Percentiles rank a stretch among this genome's conserved stretches.
These are phyloP conservation scores for Oreohelix idahoensis DNA, from an alignment of 1,140 invertebrate species.

Conservation along the genomic window DNA sequence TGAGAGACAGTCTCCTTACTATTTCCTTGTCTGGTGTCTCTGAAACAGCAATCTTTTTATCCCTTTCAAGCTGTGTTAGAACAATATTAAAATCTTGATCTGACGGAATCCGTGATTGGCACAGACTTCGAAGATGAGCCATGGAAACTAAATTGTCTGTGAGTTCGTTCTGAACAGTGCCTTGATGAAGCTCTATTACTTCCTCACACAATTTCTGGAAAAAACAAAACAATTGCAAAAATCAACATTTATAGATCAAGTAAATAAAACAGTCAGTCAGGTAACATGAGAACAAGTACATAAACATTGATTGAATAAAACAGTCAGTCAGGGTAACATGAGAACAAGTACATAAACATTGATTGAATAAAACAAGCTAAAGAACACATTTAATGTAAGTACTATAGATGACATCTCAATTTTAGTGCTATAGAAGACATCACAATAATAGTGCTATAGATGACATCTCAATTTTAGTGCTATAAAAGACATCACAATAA, in stretches of 20 bases:
- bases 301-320: too few relatives aligned
- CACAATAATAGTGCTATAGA: too few relatives aligned
- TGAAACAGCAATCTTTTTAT: background rate
- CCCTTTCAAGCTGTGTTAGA: constrained; percentile 8
- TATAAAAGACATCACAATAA: too few relatives aligned
- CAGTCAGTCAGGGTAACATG: too few relatives aligned
- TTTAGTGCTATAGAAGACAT: too few relatives aligned
- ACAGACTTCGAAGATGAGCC: background rate
- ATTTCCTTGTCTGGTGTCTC: constrained; percentile 19
- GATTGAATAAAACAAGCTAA: too few relatives aligned
- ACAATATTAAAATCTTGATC: constrained; percentile 27
- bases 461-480: too few relatives aligned
- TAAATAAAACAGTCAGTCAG: too few relatives aligned
- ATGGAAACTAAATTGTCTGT: background rate
- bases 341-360: too few relatives aligned
- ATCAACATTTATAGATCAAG: background rate
- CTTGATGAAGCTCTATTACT: background rate
- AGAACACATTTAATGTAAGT: too few relatives aligned
- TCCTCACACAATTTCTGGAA: background rate
- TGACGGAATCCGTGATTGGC: background rate
- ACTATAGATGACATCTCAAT: too few relatives aligned
- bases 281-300: too few relatives aligned
- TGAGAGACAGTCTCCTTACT: background rate
- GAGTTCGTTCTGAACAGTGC: background rate
- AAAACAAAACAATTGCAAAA: background rate